Evolutionary conservation across 2,113 vertebrate species (phyloP), one percentile per base, ranked within the genome.

Genomic region (Protobothrops mucrosquamatus): DNA sequence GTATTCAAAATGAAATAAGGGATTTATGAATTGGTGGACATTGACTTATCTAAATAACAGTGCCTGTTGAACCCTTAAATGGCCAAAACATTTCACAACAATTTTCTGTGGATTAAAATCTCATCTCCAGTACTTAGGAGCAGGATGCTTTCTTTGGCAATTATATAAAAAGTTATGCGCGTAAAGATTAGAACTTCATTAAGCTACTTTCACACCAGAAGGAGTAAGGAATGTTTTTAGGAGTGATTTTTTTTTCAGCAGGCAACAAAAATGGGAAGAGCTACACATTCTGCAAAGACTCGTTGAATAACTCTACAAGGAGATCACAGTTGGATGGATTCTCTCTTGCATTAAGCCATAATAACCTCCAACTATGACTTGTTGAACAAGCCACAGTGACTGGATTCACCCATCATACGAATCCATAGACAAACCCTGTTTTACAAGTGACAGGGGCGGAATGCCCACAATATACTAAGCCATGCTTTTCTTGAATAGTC

Each of bases 31-130:
- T 69, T 69, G 29, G 26, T n/a, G 29, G 61, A 64, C 61, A 64
- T 54, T 56, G 7, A 23, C 20, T 24, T 54, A 43, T 20, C 34
- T 54, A 89, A 55, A 92, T 93, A 96, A 95, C 96, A 95, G 93
- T 94, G 94, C 94, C 23, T 89, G 95, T 96, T 96, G 94, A 95
- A 93, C 93, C 93, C 92, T 93, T 88, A 26, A 93, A 51, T 46
- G 93, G 94, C 52, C 90, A 92, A 93, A 89, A 95, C 59, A 24
- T 96, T 96, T 94, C 91, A 26, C 39, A 93, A 87, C 39, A 93
- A 87, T 96, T 94, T 94, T 94, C 93, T 92, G 93, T 93, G 26
- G 88, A 92, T 94, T 96, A 96, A 81, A 96, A 92, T 89, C 69
- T 92, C 93, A 95, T 96, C 95, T 96, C 97, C 57, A 29, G 10